phyloP scores from a whole-genome alignment of 2,888 invertebrate species.

The Scaptodrosophila latifasciaeformis region DNA sequence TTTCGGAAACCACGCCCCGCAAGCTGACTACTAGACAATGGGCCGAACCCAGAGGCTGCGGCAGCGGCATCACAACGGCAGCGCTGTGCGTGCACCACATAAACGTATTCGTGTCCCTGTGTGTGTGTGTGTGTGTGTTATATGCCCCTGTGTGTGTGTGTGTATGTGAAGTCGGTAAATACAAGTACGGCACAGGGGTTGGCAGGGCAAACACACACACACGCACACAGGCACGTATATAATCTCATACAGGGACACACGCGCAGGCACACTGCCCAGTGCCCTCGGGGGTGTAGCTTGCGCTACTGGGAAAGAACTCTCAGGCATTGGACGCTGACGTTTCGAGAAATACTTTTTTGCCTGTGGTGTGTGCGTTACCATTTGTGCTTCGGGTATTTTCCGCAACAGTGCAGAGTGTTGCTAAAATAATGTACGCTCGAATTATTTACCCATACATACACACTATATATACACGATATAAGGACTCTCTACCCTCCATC shows the following conservation, averaged over 20 bases:
- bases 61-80: conserved; percentile 45
- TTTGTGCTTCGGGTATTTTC: conserved; percentile 42
- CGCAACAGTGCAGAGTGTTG: conserved; percentile 39
- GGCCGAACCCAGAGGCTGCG: conserved; percentile 66
- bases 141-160: conserved; percentile 9
- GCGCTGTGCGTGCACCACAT: conserved; percentile 20
- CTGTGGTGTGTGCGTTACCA: conserved; percentile 52
- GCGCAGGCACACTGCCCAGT: conserved; percentile 20
- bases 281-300: conserved; percentile 71
- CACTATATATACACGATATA: background rate
- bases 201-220: conserved; percentile 6
- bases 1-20: conserved; percentile 73
- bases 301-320: conserved; percentile 72
- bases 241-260: conserved; percentile 8
- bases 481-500: no score
- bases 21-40: conserved; percentile 64
- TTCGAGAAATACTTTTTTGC: conserved; percentile 33
- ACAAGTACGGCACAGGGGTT: background rate
- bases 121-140: conserved; percentile 27
- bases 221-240: conserved; percentile 16
- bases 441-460: conserved; percentile 6
- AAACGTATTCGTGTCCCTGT: conserved; percentile 5
- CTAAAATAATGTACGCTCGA: conserved; percentile 27
- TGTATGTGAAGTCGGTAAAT: conserved; percentile 3
- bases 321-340: conserved; percentile 62